A percentile compares a stretch with the other conserved stretches of the same genome.
These are phyloP conservation scores for Lophius americanus DNA, from an alignment of 2,797 vertebrate species.

Conservation along the genomic window DNA sequence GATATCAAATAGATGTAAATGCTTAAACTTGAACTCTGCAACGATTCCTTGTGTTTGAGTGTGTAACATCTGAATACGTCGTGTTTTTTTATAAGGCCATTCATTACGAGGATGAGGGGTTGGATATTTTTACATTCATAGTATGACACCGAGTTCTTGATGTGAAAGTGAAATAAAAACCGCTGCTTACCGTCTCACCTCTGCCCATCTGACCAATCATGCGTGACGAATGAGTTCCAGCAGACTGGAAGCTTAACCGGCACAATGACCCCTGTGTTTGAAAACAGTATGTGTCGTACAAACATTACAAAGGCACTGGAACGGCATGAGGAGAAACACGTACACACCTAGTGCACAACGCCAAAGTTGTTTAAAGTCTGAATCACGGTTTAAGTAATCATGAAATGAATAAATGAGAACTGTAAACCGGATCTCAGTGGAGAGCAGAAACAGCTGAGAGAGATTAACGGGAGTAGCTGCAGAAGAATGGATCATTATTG, in stretches of 20 bases:
- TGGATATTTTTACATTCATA: too few relatives aligned
- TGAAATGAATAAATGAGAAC: conserved; percentile 46
- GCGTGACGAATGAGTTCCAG: background rate
- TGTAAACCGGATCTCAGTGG: conserved; percentile 53
- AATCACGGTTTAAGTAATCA: conserved; percentile 32
- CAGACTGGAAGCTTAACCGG: background rate
- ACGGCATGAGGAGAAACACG: background rate
- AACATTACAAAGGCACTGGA: background rate
- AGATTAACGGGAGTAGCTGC: conserved; percentile 64
- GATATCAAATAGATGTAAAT: too few relatives aligned
- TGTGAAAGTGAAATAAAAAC: background rate
- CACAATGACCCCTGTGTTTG: background rate
- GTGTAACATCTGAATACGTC: too few relatives aligned
- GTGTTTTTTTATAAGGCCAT: too few relatives aligned
- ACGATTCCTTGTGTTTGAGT: too few relatives aligned
- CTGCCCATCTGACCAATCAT: background rate
- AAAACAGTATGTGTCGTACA: background rate
- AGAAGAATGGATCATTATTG: conserved; percentile 69
- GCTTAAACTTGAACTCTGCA: too few relatives aligned
- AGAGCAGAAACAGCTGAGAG: conserved; percentile 65
- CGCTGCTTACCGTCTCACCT: background rate
- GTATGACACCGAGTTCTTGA: too few relatives aligned
- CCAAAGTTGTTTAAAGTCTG: conserved; percentile 48
- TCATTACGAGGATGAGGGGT: too few relatives aligned
- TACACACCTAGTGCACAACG: conserved; percentile 16